These are phyloP conservation scores for Periparus ater DNA, from an alignment of 2,797 vertebrate species.

Conservation along the genomic window DNA sequence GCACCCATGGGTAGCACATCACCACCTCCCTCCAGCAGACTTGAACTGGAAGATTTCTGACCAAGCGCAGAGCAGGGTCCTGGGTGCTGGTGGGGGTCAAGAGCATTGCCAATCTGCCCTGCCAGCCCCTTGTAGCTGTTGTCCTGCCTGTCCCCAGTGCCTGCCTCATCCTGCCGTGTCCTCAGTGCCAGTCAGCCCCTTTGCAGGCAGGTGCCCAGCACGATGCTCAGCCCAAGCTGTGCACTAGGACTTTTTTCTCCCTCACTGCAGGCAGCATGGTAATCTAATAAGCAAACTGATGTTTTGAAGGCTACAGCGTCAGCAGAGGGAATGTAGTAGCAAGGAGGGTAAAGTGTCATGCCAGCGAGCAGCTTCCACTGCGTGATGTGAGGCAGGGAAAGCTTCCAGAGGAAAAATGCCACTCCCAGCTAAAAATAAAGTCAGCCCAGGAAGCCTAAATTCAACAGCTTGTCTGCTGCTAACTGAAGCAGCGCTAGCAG, in stretches of 20 bases:
- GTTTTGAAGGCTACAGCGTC: constrained; percentile 27
- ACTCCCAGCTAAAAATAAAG: constrained; percentile 56
- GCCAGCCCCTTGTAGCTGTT: background rate
- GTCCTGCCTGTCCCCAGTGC: background rate
- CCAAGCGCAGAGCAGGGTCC: background rate
- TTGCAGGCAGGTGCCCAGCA: background rate
- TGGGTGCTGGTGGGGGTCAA: background rate
- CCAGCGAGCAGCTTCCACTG: constrained; percentile 1
- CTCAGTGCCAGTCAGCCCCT: background rate
- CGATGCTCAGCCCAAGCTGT: background rate
- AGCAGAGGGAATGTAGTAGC: constrained; percentile 13
- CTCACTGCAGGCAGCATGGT: background rate
- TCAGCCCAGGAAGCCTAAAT: constrained; percentile 30
- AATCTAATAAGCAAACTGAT: constrained; percentile 32
- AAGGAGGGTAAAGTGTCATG: background rate
- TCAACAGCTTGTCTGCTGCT: constrained; percentile 31
- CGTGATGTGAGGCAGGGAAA: background rate
- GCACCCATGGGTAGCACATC: background rate
- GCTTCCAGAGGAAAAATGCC: constrained; percentile 53
- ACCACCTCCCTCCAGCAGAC: background rate
- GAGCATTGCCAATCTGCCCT: background rate
- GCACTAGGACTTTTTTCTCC: background rate
- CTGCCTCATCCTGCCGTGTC: background rate
- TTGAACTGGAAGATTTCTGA: background rate
- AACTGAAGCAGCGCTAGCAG: background rate